Evolutionary conservation across 1,140 invertebrate genomes (phyloP).

Genomic region (Ceratina japonica): DNA sequence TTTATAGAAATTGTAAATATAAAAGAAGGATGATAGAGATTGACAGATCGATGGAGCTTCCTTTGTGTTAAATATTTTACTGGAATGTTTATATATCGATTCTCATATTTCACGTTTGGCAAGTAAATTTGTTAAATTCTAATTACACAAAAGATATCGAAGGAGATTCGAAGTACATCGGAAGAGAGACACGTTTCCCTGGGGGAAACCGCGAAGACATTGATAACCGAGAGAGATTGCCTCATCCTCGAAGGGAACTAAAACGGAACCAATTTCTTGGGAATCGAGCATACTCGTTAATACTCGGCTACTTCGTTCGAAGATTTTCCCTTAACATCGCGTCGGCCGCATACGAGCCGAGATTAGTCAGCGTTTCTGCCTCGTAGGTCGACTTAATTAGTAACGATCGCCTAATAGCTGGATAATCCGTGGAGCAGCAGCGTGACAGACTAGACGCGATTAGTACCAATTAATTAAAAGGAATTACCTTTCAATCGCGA

Average conservation of each 20-base stretch:
- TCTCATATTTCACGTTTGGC: too few relatives aligned
- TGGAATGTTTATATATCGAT: too few relatives aligned
- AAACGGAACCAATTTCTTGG: slow-evolving; percentile 5
- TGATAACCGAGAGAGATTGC: slow-evolving; percentile 24
- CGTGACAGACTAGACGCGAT: slow-evolving; percentile 10
- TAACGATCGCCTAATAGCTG: slow-evolving; percentile 3
- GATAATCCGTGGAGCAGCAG: neutral
- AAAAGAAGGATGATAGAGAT: too few relatives aligned
- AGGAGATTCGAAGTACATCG: too few relatives aligned
- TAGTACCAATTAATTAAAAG: slow-evolving; percentile 32
- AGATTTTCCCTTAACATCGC: neutral
- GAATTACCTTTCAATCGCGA: neutral
- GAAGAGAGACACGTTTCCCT: neutral
- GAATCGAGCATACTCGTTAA: neutral
- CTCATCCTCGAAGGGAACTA: neutral
- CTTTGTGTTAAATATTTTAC: too few relatives aligned
- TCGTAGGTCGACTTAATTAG: slow-evolving; percentile 20
- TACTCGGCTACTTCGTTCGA: neutral
- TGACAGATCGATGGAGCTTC: too few relatives aligned
- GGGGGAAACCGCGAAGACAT: neutral
- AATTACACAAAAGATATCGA: too few relatives aligned
- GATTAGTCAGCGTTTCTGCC: slow-evolving; percentile 16
- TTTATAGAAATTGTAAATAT: too few relatives aligned
- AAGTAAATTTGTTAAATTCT: too few relatives aligned
- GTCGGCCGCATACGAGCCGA: neutral